A percentile compares a stretch with the other conserved stretches of the same genome.
phyloP scores from a whole-genome alignment of 2,797 vertebrate genomes.

The Picus viridis region DNA sequence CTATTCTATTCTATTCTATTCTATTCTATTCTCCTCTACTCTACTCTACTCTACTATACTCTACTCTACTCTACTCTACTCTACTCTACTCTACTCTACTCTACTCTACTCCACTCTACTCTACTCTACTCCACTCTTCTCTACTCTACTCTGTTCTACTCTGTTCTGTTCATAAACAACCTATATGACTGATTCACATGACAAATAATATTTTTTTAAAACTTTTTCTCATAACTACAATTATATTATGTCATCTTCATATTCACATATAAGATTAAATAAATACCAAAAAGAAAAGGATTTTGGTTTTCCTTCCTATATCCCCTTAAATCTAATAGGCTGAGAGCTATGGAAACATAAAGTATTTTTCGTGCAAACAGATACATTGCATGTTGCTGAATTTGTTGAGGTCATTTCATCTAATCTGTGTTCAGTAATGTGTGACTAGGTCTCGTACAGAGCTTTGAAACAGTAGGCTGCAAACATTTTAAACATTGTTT shows the following conservation, averaged over 20 bases:
- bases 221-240: conserved; percentile 15
- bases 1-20: no score
- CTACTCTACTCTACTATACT: no score
- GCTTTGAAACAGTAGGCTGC: conserved; percentile 8
- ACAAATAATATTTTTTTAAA: conserved; percentile 24
- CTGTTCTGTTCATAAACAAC: neutral
- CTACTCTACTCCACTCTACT: no score
- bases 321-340: conserved; percentile 26
- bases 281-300: conserved; percentile 40
- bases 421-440: conserved; percentile 47
- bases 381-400: conserved; percentile 30
- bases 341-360: conserved; percentile 65
- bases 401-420: conserved; percentile 59
- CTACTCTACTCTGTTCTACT: no score
- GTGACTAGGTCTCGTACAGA: neutral
- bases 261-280: neutral
- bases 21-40: neutral
- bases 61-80: no score
- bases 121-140: no score
- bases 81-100: no score
- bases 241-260: conserved; percentile 8
- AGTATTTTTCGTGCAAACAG: conserved; percentile 39
- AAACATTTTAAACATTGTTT: conserved; percentile 8
- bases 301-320: conserved; percentile 53
- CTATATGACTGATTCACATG: neutral